These are phyloP conservation scores for Platorchestia sp. DNA, from an alignment of 1,140 invertebrate genomes.

Conservation along the genomic window DNA sequence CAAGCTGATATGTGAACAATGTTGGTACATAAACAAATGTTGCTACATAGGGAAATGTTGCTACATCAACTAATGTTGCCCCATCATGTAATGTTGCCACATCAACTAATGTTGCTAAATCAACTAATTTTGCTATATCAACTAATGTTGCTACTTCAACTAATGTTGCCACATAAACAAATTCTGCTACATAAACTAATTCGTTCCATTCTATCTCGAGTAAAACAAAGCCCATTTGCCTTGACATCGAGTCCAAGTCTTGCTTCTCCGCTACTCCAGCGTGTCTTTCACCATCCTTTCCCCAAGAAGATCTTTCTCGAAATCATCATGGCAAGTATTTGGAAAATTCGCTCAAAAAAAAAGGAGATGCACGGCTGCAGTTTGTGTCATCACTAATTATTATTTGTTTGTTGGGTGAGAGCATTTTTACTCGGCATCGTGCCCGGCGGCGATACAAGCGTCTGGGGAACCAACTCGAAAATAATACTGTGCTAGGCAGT, in stretches of 20 bases:
- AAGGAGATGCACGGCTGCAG: slow-evolving; percentile 26
- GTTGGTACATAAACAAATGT: no score
- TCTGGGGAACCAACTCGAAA: slow-evolving; percentile 40
- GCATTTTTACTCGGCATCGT: slow-evolving; percentile 42
- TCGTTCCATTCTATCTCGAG: not conserved
- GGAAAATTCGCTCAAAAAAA: not conserved
- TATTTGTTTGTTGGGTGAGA: slow-evolving; percentile 53
- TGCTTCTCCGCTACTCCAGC: not conserved
- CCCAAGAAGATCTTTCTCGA: not conserved
- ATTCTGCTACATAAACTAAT: no score
- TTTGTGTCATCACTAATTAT: slow-evolving; percentile 56
- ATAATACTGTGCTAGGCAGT: not conserved
- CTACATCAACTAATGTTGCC: no score
- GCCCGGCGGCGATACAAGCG: slow-evolving; percentile 31
- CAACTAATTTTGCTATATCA: no score
- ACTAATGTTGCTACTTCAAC: no score
- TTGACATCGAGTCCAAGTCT: not conserved
- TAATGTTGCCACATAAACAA: no score
- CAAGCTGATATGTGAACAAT: no score
- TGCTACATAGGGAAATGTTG: no score
- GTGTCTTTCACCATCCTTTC: not conserved
- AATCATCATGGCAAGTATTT: slow-evolving; percentile 3
- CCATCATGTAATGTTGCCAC: no score
- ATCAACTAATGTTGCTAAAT: no score
- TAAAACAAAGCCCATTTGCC: not conserved